Evolutionary conservation across 1,140 invertebrate genomes (phyloP), one percentile per base, ranked within the genome.

Genomic region (Habropoda laboriosa): DNA sequence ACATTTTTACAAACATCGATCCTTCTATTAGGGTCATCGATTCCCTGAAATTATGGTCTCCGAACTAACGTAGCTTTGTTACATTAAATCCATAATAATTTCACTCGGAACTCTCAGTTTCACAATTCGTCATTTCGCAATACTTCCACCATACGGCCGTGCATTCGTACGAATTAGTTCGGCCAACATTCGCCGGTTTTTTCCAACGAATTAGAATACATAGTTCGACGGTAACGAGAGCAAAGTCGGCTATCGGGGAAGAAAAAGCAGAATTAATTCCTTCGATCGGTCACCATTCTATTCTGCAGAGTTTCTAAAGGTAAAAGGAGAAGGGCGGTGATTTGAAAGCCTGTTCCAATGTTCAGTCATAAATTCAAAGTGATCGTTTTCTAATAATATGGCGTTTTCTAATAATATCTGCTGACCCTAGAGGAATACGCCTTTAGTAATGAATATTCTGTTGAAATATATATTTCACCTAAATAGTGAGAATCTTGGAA

Each of bases 101-200:
- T 83, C 82, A 63, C 74, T 51, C 68, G 13, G n/a, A 24, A 42
- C 27, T 32, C 27, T 32, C 8, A 47, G 51, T 79, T 83, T 83
- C 73, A 49, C 66, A 83, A 83, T 51, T 18, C 0, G 5, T 12
- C 6, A 51, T 83, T 83, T 82, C 80, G 63, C 64, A 83, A 83
- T 49, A 21, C n/a, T n/a, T 12, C 30, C 40, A 18, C 35, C 5
- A 30, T 49, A 24, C 24, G n/a, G 38, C 27, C 21, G 18, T 45
- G 55, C 60, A 27, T 55, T 24, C 35, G 42, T 53, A 60, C 66
- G 13, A 79, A 73, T 79, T 66, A 10, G 68, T 58, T 72, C 27
- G 21, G 13, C 30, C 27, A 45, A 57, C 51, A 7, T 45, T 61
- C 5, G 57, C 55, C n/a, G 2, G 30, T 45, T 16, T 12, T 16